Base-by-base conservation (phyloP, 2,888 invertebrate genomes). In the Cremastobaeus sp. region DNA sequence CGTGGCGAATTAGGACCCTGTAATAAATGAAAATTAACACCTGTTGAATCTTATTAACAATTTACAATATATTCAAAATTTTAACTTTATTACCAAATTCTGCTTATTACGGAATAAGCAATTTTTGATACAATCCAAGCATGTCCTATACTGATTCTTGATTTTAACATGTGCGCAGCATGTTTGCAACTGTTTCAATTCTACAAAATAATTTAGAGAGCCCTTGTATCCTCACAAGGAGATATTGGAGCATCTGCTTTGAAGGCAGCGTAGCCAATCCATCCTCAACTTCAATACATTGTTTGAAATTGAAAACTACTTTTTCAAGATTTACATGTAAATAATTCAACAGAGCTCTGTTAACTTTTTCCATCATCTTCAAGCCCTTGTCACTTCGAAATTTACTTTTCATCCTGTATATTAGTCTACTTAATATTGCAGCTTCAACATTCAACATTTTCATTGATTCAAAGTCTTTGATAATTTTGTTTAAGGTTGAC, bases 351-450 rank as follows among this genome's bases (percentile, higher is more conserved):
- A 91, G 77, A 1, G 90, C 89, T 66, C 89, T 87, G 71, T 90
- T 90, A 0, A 90, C 88, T 85, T 90, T 91, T 76, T 88, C 90
- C 72, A 91, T 89, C 75, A 88, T 87, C 76, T 89, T 89, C 39
- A 90, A 89, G 0, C 91, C 91, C 65, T 91, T 90, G 75, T 91
- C 91, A 74, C 87, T 89, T 11, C 91, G 88, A 78, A 91, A 91
- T 82, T 91, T 91, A 65, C 88, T 89, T 76, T 91, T 90, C 86
- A 89, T 90, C 77, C 91, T 90, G 77, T 91, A 91, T 18, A 91
- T 82, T 77, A 91, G 86, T 77, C 91, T 88, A 41, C 90, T 90
- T 1, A 91, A 82, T 66, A 91, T 78, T 1, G 91, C 90, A 74
- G 90, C 89, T 84, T 91, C 91, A 47, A 85, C 85, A 60, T 90